Conservation (phyloP, 1,140 invertebrate species). For the roundworm (Caenorhabditis elegans) region WBcel235 BX284604.4:11297501-11298000, state of each 20-base stretch:
- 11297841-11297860: constrained; percentile 44
- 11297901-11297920: background rate
- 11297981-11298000: constrained; percentile 54
- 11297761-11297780: constrained; percentile 46
- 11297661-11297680: background rate
- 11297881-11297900: constrained; percentile 49
- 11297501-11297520: constrained; percentile 36
- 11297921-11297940: constrained; percentile 27
- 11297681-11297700: background rate
- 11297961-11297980: constrained; percentile 53
- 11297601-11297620: constrained; percentile 37
- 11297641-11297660: background rate
- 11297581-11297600: constrained; percentile 50
- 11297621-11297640: constrained; percentile 9
- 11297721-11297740: constrained; percentile 3
- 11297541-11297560: constrained; percentile 48
- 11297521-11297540: too few species aligned
- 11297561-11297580: constrained; percentile 45
- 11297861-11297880: constrained; percentile 45
- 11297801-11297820: constrained; percentile 46
- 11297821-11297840: constrained; percentile 53
- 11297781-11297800: constrained; percentile 44
- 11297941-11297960: constrained; percentile 34
- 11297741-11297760: constrained; percentile 24
- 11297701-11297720: background rate